A percentile compares a stretch with the other conserved stretches of the same genome.
phyloP scores from a whole-genome alignment of 2,797 vertebrate genomes.

The Malurus leucopterus region DNA sequence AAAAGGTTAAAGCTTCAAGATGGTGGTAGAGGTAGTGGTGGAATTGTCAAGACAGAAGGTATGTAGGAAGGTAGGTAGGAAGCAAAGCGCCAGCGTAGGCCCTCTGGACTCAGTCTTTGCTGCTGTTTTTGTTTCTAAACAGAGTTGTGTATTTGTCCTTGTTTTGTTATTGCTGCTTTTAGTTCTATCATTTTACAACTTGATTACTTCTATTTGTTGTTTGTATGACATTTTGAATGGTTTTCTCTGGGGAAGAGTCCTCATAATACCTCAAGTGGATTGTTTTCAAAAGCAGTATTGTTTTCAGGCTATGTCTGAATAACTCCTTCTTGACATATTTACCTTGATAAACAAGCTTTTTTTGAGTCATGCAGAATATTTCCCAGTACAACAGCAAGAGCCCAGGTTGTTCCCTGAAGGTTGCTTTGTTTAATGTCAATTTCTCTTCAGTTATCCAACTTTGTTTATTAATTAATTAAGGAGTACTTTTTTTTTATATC shows the following conservation, averaged over 20 bases:
- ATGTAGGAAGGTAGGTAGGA: background rate
- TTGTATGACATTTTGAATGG: background rate
- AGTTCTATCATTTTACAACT: background rate
- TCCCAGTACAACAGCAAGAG: background rate
- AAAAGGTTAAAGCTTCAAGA: background rate
- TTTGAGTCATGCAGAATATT: slow-evolving; percentile 17
- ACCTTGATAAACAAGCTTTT: slow-evolving; percentile 37
- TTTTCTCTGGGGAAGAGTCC: slow-evolving; percentile 17
- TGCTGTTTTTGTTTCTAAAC: background rate
- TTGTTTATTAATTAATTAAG: slow-evolving; percentile 12
- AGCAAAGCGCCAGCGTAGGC: background rate
- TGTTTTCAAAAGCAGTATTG: slow-evolving; percentile 28
- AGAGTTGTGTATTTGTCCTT: background rate
- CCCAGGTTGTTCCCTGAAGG: background rate
- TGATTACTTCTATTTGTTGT: background rate
- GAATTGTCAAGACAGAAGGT: background rate
- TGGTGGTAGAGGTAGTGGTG: background rate
- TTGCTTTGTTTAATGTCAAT: slow-evolving; percentile 36
- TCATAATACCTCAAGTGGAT: background rate
- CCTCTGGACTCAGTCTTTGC: background rate
- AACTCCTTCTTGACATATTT: slow-evolving; percentile 31
- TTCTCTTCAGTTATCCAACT: background rate
- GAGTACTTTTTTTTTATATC: background rate
- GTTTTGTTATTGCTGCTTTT: background rate
- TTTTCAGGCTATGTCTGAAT: slow-evolving; percentile 26